Evolutionary conservation across 2,888 invertebrate genomes (phyloP).

Genomic region (Agonopterix subpropinquella): DNA sequence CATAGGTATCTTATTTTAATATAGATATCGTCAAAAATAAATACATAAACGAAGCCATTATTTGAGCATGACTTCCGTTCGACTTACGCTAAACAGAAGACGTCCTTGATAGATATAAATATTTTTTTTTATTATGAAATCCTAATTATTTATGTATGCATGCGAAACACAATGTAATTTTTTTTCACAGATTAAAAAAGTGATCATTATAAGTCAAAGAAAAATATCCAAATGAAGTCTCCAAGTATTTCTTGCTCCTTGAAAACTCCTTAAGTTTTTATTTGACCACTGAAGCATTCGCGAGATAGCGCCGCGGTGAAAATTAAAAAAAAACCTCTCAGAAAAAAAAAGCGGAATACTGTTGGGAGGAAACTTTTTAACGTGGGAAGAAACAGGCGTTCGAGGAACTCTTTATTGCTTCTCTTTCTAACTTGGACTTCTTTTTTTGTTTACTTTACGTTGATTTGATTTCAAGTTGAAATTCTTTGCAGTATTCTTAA

Average conservation of each 20-base stretch:
- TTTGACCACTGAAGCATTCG: constrained; percentile 76
- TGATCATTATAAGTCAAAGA: too few species aligned
- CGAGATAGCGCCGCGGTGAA: constrained; percentile 71
- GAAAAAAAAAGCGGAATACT: constrained; percentile 42
- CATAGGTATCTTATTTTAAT: too few species aligned
- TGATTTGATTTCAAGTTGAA: constrained; percentile 3
- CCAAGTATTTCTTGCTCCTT: constrained; percentile 33
- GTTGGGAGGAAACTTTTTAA: constrained; percentile 27
- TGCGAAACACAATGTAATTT: too few species aligned
- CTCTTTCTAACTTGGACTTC: constrained; percentile 20
- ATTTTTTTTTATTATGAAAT: too few species aligned
- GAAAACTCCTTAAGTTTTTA: constrained; percentile 73
- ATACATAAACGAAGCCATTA: too few species aligned
- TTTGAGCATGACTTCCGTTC: too few species aligned
- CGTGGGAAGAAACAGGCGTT: constrained; percentile 22
- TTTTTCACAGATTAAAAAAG: too few species aligned
- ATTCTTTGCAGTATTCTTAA: too few species aligned
- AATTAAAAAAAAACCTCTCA: constrained; percentile 64
- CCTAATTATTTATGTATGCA: too few species aligned
- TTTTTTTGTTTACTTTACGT: constrained; percentile 15
- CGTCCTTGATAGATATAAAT: too few species aligned
- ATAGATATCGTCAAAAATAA: too few species aligned
- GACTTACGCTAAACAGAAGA: too few species aligned
- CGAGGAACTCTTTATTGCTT: constrained; percentile 31
- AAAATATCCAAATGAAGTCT: constrained; percentile 13